phyloP scores from a whole-genome alignment of 2,888 invertebrate genomes.

The Coelogynopora nodosa region DNA sequence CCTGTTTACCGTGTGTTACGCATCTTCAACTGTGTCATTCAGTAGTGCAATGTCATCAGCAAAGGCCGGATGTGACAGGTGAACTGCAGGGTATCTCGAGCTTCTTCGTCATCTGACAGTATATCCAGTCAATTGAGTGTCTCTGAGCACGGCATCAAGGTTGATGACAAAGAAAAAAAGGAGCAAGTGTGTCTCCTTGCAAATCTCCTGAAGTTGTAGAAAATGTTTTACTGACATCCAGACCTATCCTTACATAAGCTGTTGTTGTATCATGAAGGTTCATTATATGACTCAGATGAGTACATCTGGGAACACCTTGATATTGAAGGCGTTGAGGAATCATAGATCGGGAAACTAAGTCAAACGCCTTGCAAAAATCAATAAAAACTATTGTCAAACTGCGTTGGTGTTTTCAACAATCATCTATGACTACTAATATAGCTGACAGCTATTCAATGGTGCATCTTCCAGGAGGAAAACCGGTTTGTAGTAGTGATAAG shows the following conservation, averaged over 20 bases:
- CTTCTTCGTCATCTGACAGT: neutral
- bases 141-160: neutral
- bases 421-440: neutral
- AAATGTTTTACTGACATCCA: conserved; percentile 24
- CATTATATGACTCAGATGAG: neutral
- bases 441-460: conserved; percentile 16
- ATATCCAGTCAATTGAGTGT: neutral
- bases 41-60: conserved; percentile 2
- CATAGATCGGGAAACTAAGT: neutral
- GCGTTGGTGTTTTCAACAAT: conserved; percentile 17
- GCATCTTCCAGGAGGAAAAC: conserved; percentile 35
- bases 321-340: conserved; percentile 12
- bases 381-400: neutral
- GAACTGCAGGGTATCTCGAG: neutral
- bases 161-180: neutral
- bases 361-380: conserved; percentile 19
- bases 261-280: neutral
- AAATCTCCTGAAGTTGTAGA: conserved; percentile 12
- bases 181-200: conserved; percentile 8
- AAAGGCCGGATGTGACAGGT: neutral
- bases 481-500: conserved; percentile 12
- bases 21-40: conserved; percentile 8
- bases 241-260: neutral
- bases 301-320: neutral
- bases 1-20: neutral